Evolutionary conservation across 2,113 vertebrate genomes (phyloP).

Genomic region (Erythrolamprus reginae): DNA sequence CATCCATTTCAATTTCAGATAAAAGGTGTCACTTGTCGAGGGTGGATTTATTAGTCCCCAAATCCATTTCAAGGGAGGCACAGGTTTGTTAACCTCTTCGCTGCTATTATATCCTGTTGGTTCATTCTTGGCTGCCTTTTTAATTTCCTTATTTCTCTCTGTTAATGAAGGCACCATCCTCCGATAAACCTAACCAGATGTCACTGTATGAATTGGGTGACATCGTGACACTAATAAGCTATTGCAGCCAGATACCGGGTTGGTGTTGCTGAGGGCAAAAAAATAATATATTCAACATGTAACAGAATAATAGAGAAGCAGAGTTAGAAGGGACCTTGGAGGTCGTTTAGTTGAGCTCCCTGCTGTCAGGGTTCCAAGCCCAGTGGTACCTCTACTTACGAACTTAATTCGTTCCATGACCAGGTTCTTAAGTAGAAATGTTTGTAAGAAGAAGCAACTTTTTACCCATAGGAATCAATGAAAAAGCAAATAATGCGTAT

Average conservation of each 20-base stretch:
- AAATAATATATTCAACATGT: not conserved
- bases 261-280: not conserved
- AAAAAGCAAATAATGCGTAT: no score
- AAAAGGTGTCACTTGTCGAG: not conserved
- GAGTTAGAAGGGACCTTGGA: not conserved
- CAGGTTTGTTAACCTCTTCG: not conserved
- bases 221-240: not conserved
- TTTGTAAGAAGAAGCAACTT: no score
- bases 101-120: not conserved
- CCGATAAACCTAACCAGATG: not conserved
- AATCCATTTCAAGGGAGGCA: not conserved
- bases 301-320: not conserved
- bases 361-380: no score
- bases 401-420: no score
- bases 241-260: not conserved
- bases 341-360: not conserved
- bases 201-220: not conserved
- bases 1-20: not conserved
- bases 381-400: no score
- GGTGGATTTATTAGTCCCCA: not conserved
- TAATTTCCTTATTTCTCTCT: not conserved
- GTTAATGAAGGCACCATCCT: not conserved
- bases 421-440: no score
- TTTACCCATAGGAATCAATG: no score
- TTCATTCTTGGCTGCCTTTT: not conserved